A percentile compares a stretch with the other conserved stretches of the same genome.
Conservation (phyloP, 2,113 vertebrate species). For the Trachemys scripta region DNA sequence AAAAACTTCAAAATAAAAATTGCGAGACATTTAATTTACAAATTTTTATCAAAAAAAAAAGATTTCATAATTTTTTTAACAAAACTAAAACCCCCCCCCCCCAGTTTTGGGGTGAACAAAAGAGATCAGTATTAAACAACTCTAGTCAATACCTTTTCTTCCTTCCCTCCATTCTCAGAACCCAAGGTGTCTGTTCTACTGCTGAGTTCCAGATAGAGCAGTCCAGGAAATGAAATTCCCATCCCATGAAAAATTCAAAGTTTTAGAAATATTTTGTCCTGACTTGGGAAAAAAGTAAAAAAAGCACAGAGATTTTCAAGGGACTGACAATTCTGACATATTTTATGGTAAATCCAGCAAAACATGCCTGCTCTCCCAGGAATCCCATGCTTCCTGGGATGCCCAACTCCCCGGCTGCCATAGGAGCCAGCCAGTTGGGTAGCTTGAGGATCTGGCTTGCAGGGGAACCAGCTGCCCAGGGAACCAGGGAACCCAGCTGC, state of each 20-base stretch:
- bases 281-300: neutral
- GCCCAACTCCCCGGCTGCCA: too few relatives aligned
- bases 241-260: neutral
- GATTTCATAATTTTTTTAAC: neutral
- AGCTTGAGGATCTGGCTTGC: neutral
- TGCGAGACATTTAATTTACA: neutral
- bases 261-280: neutral
- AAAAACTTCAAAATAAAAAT: too few relatives aligned
- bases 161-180: neutral
- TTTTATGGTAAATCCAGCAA: neutral
- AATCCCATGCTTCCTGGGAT: too few relatives aligned
- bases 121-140: too few relatives aligned
- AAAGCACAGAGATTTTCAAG: neutral
- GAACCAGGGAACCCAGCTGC: neutral
- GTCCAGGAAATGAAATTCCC: rapidly evolving
- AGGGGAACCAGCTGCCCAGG: neutral
- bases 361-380: neutral
- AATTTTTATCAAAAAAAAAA: neutral
- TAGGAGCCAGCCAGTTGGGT: neutral
- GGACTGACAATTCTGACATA: neutral
- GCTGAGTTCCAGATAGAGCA: too few relatives aligned
- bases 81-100: neutral
- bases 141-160: neutral
- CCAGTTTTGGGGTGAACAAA: neutral
- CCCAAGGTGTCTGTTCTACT: neutral